Evolutionary conservation across 2,888 invertebrate species (phyloP), one percentile per base, ranked within the genome.

Genomic region (Acrocera orbiculus): DNA sequence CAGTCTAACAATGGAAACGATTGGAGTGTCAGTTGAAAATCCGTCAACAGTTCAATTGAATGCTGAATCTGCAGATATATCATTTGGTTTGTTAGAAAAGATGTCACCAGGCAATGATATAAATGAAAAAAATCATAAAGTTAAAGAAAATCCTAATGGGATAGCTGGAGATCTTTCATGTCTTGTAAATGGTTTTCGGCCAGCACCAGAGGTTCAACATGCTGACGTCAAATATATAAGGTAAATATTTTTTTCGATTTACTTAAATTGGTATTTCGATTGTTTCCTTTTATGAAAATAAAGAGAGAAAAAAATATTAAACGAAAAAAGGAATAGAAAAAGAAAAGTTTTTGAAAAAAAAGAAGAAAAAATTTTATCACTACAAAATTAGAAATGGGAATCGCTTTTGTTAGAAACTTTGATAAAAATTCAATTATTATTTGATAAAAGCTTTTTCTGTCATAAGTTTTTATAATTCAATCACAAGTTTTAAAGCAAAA

Each of bases 161-260:
- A 25, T 33, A 14, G 29, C 22, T 27, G 43, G 45, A 20, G 45
- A 45, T 43, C 42, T 44, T 35, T 44, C 45, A 11, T 45, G 45
- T 34, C 32, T 42, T 25, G 36, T 38, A 13, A 32, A 41, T 28
- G 37, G 35, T 23, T 45, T 44, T 32, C 36, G 37, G 31, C 39
- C 40, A 16, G 43, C 45, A 24, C 45, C 43, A 10, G 32, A 36
- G 23, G 34, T 45, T 23, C 37, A 32, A 13, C 36, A 45, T 39
- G 42, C 45, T 10, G 41, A 40, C 16, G 38, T 43, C 13, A 43
- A 42, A 33, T 45, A 45, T 38, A 34, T 43, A 22, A 40, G 44
- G 44, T 44, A 30, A 41, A 29, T 31, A 20, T 10, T 14, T 27
- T 4, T 20, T n/a, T n/a, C n/a, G n/a, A n/a, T n/a, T n/a, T n/a